phyloP scores from a whole-genome alignment of 2,113 vertebrate species.

The Sialia sialis region DNA sequence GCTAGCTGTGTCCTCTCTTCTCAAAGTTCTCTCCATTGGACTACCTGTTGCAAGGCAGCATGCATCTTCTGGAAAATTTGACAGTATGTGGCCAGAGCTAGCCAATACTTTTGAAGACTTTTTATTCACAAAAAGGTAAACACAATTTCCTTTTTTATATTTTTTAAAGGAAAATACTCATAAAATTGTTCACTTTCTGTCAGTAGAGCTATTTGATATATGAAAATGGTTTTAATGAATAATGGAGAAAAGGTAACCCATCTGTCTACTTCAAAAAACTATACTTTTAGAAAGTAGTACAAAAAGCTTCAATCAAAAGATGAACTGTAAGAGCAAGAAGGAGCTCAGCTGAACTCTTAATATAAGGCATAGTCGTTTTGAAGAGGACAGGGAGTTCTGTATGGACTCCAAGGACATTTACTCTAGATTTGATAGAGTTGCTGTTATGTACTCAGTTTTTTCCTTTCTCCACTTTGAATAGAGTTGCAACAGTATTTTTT shows the following conservation, averaged over 20 bases:
- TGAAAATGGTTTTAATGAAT: not conserved
- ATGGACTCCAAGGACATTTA: not conserved
- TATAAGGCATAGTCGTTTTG: not conserved
- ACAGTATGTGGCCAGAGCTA: conserved; percentile 97
- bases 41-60: conserved; percentile 96
- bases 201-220: not conserved
- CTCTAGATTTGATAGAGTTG: not conserved
- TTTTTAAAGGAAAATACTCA: not conserved
- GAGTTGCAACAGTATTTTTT: not conserved
- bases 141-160: not conserved
- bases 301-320: not conserved
- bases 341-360: not conserved
- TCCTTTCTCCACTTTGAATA: not conserved
- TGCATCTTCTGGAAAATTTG: conserved; percentile 93
- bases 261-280: not conserved
- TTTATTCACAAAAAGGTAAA: conserved; percentile 97
- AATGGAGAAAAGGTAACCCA: not conserved
- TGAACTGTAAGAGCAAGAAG: not conserved
- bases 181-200: not conserved
- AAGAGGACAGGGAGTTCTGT: not conserved
- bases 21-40: conserved; percentile 92
- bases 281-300: not conserved
- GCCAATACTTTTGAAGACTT: conserved; percentile 96
- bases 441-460: not conserved
- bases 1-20: conserved; percentile 91